Conservation (phyloP, 2,797 vertebrate species). For the Cetoscarus ocellatus region DNA sequence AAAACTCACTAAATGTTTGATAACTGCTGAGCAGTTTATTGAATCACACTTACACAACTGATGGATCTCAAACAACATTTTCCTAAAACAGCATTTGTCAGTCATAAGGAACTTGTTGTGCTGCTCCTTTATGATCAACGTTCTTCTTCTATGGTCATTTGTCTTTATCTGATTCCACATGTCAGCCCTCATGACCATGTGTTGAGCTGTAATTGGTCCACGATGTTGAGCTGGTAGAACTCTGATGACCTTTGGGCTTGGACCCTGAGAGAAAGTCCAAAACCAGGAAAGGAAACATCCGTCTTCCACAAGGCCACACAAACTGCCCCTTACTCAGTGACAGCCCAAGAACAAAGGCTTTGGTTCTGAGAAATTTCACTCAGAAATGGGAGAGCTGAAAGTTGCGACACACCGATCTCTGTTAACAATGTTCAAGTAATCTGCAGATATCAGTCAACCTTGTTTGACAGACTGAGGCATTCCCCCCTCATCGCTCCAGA, state of each 20-base stretch:
- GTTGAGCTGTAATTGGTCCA: constrained; percentile 53
- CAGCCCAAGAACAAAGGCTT: constrained; percentile 1
- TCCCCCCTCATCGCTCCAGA: constrained; percentile 43
- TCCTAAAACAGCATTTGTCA: too few species aligned
- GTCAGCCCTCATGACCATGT: constrained; percentile 18
- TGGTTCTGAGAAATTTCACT: constrained; percentile 18
- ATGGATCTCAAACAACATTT: constrained; percentile 40
- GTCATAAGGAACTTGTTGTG: too few species aligned
- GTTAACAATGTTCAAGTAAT: constrained; percentile 29
- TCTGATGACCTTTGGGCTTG: constrained; percentile 56
- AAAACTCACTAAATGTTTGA: constrained; percentile 29
- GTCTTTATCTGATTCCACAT: constrained; percentile 9
- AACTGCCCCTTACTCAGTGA: constrained; percentile 23
- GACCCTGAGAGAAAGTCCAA: constrained; percentile 57
- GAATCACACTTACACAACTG: constrained; percentile 61
- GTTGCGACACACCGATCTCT: constrained; percentile 24
- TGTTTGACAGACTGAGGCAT: constrained; percentile 63
- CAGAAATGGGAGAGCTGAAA: constrained; percentile 26
- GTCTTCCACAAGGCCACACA: constrained; percentile 49
- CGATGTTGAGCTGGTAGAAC: constrained; percentile 48
- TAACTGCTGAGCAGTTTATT: constrained; percentile 52
- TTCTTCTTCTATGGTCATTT: background rate
- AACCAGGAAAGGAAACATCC: constrained; percentile 69
- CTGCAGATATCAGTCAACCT: constrained; percentile 58
- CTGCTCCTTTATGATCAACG: too few species aligned